Percentiles rank a stretch among this genome's conserved stretches.
These are phyloP conservation scores for Crossocerus cetratus DNA, from an alignment of 2,888 invertebrate genomes.

Conservation along the genomic window DNA sequence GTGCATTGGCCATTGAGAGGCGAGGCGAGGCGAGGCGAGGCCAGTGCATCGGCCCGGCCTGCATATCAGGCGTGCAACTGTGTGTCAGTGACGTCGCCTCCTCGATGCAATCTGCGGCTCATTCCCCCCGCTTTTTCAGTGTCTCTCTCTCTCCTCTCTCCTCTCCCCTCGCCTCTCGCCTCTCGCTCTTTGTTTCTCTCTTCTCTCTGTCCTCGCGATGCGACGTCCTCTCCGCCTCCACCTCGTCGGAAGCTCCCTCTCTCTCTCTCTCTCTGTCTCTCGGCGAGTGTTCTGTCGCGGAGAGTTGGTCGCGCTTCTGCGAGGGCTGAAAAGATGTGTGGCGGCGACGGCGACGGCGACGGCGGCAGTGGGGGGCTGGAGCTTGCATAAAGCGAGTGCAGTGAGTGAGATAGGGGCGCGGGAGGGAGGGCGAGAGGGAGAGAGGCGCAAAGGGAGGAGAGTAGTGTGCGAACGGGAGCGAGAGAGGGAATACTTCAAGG, in stretches of 20 bases:
- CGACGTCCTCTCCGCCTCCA: neutral
- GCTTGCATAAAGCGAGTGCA: slow-evolving; percentile 10
- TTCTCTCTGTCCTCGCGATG: neutral
- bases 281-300: neutral
- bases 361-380: slow-evolving; percentile 28
- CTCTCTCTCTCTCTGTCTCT: neutral
- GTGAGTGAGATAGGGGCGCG: slow-evolving; percentile 10
- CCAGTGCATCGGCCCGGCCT: slow-evolving; percentile 63
- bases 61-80: slow-evolving; percentile 52
- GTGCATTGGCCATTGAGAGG: slow-evolving; percentile 57
- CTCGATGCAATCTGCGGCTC: slow-evolving; percentile 58
- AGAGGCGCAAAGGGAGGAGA: slow-evolving; percentile 6
- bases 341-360: slow-evolving; percentile 38
- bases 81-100: slow-evolving; percentile 55
- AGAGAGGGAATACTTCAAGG: slow-evolving; percentile 70
- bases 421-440: slow-evolving; percentile 46
- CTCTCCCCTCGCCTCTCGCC: slow-evolving; percentile 27
- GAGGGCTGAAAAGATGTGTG: slow-evolving; percentile 35
- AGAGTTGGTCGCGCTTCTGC: slow-evolving; percentile 42
- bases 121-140: neutral
- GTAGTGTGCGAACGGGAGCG: slow-evolving; percentile 15
- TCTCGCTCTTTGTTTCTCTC: slow-evolving; percentile 27
- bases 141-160: slow-evolving; percentile 26
- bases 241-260: neutral
- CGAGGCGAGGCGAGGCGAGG: slow-evolving; percentile 44